Evolutionary conservation across 1,140 invertebrate species (phyloP).

Genomic region (Dendrolimus kikuchii): DNA sequence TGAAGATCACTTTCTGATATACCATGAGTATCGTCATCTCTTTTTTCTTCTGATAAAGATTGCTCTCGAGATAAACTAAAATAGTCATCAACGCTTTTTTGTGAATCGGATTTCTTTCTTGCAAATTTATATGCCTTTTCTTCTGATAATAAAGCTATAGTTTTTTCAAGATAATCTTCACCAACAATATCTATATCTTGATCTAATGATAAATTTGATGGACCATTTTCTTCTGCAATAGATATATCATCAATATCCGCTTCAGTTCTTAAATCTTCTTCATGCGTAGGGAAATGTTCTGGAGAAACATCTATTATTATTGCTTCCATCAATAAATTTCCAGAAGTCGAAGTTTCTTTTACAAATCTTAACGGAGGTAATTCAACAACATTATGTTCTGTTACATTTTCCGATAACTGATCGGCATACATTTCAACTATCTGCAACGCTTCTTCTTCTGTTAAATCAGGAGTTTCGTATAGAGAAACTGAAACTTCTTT

Average conservation of each 20-base stretch:
- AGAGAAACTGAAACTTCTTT: conserved; percentile 92
- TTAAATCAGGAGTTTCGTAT: conserved; percentile 93
- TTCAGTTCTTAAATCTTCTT: conserved; percentile 87
- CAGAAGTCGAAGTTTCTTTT: conserved; percentile 90
- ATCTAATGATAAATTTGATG: conserved; percentile 56
- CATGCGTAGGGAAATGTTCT: conserved; percentile 82
- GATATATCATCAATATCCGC: conserved; percentile 89
- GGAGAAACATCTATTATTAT: conserved; percentile 93
- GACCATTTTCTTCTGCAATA: conserved; percentile 77
- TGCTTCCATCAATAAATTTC: conserved; percentile 91
- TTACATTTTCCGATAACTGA: conserved; percentile 90
- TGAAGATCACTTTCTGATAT: conserved; percentile 73
- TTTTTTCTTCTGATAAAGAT: conserved; percentile 57
- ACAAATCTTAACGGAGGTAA: conserved; percentile 90
- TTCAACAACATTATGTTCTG: conserved; percentile 90
- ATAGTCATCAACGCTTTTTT: conserved; percentile 72
- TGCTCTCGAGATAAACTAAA: conserved; percentile 72
- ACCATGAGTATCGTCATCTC: conserved; percentile 60
- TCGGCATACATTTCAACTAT: conserved; percentile 96
- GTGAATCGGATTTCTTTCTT: conserved; percentile 72
- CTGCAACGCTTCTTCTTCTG: conserved; percentile 91
- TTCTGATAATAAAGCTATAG: conserved; percentile 47
- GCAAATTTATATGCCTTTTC: conserved; percentile 54
- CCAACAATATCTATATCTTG: conserved; percentile 43
- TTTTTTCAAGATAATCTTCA: conserved; percentile 60